phyloP scores from a whole-genome alignment of 2,888 invertebrate species.

The Harpalus rubripes region DNA sequence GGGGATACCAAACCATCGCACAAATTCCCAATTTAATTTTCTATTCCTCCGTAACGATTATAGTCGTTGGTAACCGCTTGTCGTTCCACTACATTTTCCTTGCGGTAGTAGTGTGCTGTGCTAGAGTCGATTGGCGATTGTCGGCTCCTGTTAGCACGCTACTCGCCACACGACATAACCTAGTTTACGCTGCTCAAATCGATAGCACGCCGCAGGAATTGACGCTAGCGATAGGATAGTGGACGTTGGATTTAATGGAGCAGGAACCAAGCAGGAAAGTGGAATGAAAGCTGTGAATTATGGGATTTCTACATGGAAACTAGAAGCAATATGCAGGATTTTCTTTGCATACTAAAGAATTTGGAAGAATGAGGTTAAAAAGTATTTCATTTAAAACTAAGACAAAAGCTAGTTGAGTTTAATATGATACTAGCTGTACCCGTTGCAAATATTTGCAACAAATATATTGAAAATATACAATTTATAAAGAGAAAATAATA shows the following conservation, averaged over 20 bases:
- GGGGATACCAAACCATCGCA: neutral
- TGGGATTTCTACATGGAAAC: no score
- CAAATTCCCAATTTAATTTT: constrained; percentile 1
- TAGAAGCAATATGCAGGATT: no score
- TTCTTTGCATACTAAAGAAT: no score
- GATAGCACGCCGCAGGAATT: constrained; percentile 32
- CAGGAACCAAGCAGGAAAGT: no score
- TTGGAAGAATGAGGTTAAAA: no score
- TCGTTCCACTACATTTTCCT: neutral
- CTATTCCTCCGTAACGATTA: neutral
- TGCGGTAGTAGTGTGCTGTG: neutral
- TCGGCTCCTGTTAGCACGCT: constrained; percentile 3
- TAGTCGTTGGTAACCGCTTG: neutral
- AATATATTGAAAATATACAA: no score
- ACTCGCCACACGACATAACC: constrained; percentile 47
- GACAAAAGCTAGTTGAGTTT: no score
- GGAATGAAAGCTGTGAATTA: no score
- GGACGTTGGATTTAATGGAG: neutral
- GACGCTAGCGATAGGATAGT: neutral
- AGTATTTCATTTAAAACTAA: no score
- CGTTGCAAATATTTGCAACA: no score
- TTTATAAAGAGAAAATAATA: no score
- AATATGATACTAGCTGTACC: no score
- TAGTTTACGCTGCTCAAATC: constrained; percentile 58
- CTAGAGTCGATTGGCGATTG: constrained; percentile 17